phyloP scores from a whole-genome alignment of 1,140 invertebrate species.

The Micrasema minimum region DNA sequence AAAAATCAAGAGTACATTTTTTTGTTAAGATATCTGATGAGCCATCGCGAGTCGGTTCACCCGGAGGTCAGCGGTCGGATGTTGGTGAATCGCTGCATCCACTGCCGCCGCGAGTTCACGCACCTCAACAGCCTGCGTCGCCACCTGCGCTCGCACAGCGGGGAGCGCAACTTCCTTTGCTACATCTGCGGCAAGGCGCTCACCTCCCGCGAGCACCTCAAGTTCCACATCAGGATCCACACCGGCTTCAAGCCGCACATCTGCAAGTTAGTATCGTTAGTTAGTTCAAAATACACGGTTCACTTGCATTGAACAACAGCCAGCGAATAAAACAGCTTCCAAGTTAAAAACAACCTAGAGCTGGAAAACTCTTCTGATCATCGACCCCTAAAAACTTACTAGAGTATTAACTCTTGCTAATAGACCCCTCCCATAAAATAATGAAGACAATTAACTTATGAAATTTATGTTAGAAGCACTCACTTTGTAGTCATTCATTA shows the following conservation, averaged over 20 bases:
- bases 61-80: constrained; percentile 58
- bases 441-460: too few species aligned
- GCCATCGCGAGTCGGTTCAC: constrained; percentile 60
- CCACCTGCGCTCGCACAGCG: constrained; percentile 72
- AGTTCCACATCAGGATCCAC: constrained; percentile 77
- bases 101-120: constrained; percentile 64
- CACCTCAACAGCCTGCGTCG: constrained; percentile 69
- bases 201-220: constrained; percentile 75
- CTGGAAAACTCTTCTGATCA: too few species aligned
- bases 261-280: constrained; percentile 65
- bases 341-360: too few species aligned
- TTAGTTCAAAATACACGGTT: too few species aligned
- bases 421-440: too few species aligned
- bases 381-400: too few species aligned
- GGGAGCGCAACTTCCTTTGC: constrained; percentile 72
- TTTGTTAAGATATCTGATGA: constrained; percentile 59
- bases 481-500: too few species aligned
- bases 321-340: too few species aligned
- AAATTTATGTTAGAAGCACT: too few species aligned
- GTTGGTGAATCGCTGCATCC: constrained; percentile 61
- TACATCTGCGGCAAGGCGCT: constrained; percentile 84
- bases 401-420: too few species aligned
- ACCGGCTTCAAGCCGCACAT: constrained; percentile 79
- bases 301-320: too few species aligned
- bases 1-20: too few species aligned